Evolutionary conservation across 1,140 invertebrate genomes (phyloP).

Genomic region (Zaprionus nigranus): DNA sequence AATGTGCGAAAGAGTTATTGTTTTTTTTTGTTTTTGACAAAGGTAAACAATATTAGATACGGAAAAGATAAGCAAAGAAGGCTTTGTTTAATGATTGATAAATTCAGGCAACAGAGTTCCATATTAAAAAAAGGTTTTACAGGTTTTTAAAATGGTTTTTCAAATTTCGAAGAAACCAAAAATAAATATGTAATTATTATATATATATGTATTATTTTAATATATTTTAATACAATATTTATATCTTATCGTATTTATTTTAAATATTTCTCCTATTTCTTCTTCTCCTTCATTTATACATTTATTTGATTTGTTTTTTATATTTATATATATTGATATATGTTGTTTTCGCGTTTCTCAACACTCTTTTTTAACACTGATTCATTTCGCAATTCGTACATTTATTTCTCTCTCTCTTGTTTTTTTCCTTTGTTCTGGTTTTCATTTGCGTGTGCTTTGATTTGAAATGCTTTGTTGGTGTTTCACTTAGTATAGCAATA

Average conservation of each 20-base stretch:
- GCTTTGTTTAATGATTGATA: conserved; percentile 1
- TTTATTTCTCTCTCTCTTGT: conserved; percentile 7
- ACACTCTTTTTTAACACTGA: conserved; percentile 11
- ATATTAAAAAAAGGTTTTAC: background rate
- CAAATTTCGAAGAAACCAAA: background rate
- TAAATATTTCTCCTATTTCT: background rate
- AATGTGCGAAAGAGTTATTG: background rate
- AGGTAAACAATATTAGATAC: background rate
- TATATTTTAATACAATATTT: background rate
- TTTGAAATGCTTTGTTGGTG: conserved; percentile 77
- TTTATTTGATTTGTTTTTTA: background rate
- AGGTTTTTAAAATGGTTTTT: background rate
- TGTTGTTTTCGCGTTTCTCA: background rate
- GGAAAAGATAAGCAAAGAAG: background rate
- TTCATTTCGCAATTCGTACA: conserved; percentile 33
- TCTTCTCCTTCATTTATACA: background rate
- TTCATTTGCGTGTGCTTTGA: conserved; percentile 44
- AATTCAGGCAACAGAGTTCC: background rate
- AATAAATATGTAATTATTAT: background rate
- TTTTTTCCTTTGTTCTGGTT: conserved; percentile 65
- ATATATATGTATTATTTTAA: too few relatives aligned
- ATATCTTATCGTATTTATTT: background rate
- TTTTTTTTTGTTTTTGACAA: background rate
- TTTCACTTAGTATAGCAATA: conserved; percentile 32
- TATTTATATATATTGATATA: too few relatives aligned